These are phyloP conservation scores for Sesia bembeciformis DNA, from an alignment of 2,888 invertebrate genomes.

Conservation along the genomic window DNA sequence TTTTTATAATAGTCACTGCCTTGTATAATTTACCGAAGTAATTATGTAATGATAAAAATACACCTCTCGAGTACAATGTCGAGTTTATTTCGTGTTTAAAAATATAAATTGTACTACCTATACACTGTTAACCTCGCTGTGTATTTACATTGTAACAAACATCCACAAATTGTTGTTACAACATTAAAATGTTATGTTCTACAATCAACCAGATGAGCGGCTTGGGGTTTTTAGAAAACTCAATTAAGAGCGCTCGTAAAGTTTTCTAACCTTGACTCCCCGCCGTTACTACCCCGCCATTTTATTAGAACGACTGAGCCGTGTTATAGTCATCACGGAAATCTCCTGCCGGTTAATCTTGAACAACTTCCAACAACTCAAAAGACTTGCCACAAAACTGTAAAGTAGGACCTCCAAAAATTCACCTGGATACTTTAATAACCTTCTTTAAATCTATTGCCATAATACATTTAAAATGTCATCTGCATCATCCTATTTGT, in stretches of 20 bases:
- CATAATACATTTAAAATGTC: slow-evolving; percentile 32
- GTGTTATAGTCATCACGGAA: slow-evolving; percentile 9
- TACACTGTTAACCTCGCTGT: too few relatives aligned
- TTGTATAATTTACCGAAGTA: too few relatives aligned
- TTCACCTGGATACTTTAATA: neutral
- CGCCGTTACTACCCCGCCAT: slow-evolving; percentile 23
- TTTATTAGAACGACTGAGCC: slow-evolving; percentile 33
- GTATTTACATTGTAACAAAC: neutral
- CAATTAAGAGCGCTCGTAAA: slow-evolving; percentile 38
- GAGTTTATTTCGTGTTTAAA: too few relatives aligned
- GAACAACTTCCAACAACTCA: neutral
- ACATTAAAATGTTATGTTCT: neutral
- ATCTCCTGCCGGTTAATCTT: slow-evolving; percentile 4
- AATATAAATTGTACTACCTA: too few relatives aligned
- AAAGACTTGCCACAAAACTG: neutral
- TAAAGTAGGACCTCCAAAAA: neutral
- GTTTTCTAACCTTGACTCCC: slow-evolving; percentile 17
- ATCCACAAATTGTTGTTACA: slow-evolving; percentile 1
- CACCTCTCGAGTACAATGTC: too few relatives aligned
- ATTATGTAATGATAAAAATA: too few relatives aligned
- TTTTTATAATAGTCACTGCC: too few relatives aligned
- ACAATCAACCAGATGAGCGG: slow-evolving; percentile 16
- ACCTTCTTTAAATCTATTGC: neutral
- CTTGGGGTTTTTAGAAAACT: slow-evolving; percentile 32
- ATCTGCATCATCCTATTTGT: slow-evolving; percentile 33